Evolutionary conservation across 2,797 vertebrate genomes (phyloP).

Genomic region (Poecilia picta): DNA sequence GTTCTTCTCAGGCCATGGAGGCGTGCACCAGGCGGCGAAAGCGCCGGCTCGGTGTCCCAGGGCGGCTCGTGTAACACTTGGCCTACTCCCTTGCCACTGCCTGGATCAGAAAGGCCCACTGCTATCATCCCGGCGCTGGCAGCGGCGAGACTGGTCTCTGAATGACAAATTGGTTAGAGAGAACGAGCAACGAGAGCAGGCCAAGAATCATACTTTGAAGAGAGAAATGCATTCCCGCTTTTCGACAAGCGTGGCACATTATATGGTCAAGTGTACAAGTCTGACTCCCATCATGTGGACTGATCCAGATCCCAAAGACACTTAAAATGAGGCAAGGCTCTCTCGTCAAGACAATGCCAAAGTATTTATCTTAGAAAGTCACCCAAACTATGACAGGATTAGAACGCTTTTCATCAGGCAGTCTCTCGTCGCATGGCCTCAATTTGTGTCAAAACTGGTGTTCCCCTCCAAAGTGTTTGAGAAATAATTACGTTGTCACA

Average conservation of each 20-base stretch:
- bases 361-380: slow-evolving; percentile 78
- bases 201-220: slow-evolving; percentile 84
- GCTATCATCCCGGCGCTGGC: slow-evolving; percentile 84
- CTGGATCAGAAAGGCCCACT: slow-evolving; percentile 83
- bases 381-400: slow-evolving; percentile 76
- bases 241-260: slow-evolving; percentile 75
- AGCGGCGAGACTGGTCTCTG: slow-evolving; percentile 76
- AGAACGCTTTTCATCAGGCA: slow-evolving; percentile 61
- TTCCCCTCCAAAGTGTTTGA: slow-evolving; percentile 39
- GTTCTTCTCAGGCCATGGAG: slow-evolving; percentile 76
- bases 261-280: slow-evolving; percentile 79
- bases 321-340: slow-evolving; percentile 65
- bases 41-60: slow-evolving; percentile 76
- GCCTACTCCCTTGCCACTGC: slow-evolving; percentile 81
- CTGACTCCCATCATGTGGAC: slow-evolving; percentile 62
- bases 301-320: slow-evolving; percentile 76
- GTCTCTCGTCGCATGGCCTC: slow-evolving; percentile 68
- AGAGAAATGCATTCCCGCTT: slow-evolving; percentile 72
- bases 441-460: slow-evolving; percentile 56
- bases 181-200: slow-evolving; percentile 74
- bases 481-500: slow-evolving; percentile 23
- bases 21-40: slow-evolving; percentile 80
- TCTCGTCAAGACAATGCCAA: slow-evolving; percentile 73
- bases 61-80: slow-evolving; percentile 82
- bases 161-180: slow-evolving; percentile 87